Evolutionary conservation across 2,797 vertebrate genomes (phyloP), one percentile per base, ranked within the genome.

Genomic region (Gobio occitaniae): DNA sequence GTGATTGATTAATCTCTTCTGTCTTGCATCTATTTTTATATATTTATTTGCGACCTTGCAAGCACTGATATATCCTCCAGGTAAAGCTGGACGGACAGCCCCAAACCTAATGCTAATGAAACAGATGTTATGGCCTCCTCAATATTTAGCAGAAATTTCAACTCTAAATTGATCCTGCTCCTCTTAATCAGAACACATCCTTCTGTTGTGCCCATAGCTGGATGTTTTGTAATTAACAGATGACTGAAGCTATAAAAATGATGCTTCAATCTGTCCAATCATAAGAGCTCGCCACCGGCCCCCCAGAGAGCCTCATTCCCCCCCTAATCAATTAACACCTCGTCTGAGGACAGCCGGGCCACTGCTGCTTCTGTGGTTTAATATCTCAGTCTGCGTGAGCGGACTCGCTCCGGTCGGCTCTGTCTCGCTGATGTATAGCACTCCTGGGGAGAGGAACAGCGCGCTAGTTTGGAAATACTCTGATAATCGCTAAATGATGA

Each of bases 321-420:
- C 90, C 91, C 85, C 90, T 92, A 93, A 95, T 96, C 94, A 96
- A 94, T 95, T 95, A 95, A 91, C 94, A 94, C 94, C 93, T 95
- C 94, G 94, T 94, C 94, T 91, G 84, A 88, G 88, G 90, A 90
- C 25, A 54, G 84, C 32, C 78, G 90, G 83, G 89, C 90, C 90
- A 88, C 87, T 88, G 89, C 77, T 87, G 87, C 50, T 83, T 82
- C 90, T 17, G 86, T 76, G 63, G 87, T 86, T 94, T 94, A 94
- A 94, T 94, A 92, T 92, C 83, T 86, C 41, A 71, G 70, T 76
- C 82, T 76, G 89, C 38, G 83, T 54, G 88, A 87, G 89, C 80
- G 29, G 77, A 54, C 90, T 68, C 87, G 80, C 90, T 89, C 89
- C 90, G 88, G 90, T 90, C 91, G n/a, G 85, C 90, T 90, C 89